Conservation (phyloP, 2,113 vertebrate genomes). For the Clarias gariepinus region DNA sequence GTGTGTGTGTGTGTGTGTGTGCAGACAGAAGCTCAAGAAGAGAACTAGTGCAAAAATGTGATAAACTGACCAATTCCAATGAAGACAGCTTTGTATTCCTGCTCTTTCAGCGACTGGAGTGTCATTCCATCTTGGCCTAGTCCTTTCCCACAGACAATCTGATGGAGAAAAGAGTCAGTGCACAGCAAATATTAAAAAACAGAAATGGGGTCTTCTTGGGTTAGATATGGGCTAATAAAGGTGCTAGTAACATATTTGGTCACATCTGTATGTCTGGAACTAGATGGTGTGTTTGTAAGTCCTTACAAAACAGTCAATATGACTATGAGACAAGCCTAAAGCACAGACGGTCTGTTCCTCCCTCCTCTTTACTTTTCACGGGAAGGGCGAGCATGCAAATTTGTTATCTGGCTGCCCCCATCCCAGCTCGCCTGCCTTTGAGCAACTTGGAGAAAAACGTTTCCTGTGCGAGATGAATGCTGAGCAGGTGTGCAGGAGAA, state of each 20-base stretch:
- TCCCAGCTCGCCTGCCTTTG: conserved; percentile 27
- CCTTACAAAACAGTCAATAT: conserved; percentile 59
- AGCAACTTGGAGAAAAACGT: conserved; percentile 42
- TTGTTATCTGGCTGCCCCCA: conserved; percentile 34
- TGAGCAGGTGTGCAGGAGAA: conserved; percentile 63
- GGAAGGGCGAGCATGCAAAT: conserved; percentile 46
- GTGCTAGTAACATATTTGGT: conserved; percentile 34
- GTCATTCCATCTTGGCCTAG: conserved; percentile 77
- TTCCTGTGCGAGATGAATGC: conserved; percentile 50
- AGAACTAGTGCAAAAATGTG: conserved; percentile 13
- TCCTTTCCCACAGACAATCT: conserved; percentile 77
- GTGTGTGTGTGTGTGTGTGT: conserved; percentile 20
- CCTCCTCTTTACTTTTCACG: conserved; percentile 31
- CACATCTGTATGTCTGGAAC: conserved; percentile 11
- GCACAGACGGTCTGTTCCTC: conserved; percentile 1
- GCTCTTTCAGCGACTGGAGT: conserved; percentile 72
- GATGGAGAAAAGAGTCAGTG: conserved; percentile 32
- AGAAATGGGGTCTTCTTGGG: background rate
- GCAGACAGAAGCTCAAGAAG: conserved; percentile 14
- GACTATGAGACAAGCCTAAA: conserved; percentile 15
- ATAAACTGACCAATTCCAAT: conserved; percentile 81
- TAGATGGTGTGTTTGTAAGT: conserved; percentile 68
- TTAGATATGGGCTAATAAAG: conserved; percentile 20
- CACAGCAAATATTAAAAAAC: background rate
- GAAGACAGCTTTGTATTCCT: conserved; percentile 78